Percentiles rank a stretch among this genome's conserved stretches.
These are phyloP conservation scores for Galbula dea DNA, from an alignment of 2,113 vertebrate species.

Conservation along the genomic window DNA sequence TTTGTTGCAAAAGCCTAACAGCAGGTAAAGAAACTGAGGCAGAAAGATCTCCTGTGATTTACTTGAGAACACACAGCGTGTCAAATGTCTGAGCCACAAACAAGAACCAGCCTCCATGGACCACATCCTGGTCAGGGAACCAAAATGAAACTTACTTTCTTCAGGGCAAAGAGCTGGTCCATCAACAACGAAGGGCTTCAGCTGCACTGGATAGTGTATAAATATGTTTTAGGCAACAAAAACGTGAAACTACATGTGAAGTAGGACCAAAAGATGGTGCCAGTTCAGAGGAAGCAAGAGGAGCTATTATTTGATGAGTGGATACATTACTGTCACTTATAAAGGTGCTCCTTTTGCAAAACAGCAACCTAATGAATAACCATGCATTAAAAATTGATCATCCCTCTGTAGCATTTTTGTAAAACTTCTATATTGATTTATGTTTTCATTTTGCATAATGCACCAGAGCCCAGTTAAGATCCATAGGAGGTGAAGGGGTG, in stretches of 20 bases:
- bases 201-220: not conserved
- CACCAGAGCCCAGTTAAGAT: not conserved
- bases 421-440: not conserved
- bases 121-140: not conserved
- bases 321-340: not conserved
- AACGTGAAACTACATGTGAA: not conserved
- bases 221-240: not conserved
- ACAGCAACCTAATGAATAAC: not conserved
- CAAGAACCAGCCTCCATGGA: not conserved
- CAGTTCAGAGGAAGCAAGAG: not conserved
- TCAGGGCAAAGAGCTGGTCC: not conserved
- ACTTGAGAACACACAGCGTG: not conserved
- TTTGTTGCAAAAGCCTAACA: not conserved
- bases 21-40: not conserved
- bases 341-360: not conserved
- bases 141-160: not conserved
- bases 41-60: not conserved
- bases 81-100: not conserved
- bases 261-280: not conserved
- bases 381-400: not conserved
- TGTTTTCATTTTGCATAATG: not conserved
- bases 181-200: not conserved
- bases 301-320: not conserved
- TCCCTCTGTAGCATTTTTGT: not conserved
- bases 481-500: accelerated